These are phyloP conservation scores for Siniperca undulata DNA, from an alignment of 2,797 vertebrate species.

Conservation along the genomic window DNA sequence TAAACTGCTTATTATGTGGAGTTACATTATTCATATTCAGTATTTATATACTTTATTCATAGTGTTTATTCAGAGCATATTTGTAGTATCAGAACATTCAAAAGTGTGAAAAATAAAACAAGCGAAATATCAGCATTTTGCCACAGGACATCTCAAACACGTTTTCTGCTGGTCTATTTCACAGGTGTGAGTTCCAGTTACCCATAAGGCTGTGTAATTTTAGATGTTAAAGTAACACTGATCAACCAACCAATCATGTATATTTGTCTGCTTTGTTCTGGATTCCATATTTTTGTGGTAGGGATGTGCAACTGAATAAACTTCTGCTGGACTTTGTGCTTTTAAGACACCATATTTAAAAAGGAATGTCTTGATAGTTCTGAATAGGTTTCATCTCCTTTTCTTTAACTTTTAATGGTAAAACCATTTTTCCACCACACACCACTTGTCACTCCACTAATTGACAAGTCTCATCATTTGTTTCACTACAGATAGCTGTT, in stretches of 20 bases:
- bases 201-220: neutral
- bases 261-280: neutral
- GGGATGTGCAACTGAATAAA: neutral
- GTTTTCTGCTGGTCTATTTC: neutral
- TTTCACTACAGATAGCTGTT: conserved; percentile 64
- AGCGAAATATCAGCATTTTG: neutral
- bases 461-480: conserved; percentile 61
- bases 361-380: neutral
- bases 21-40: too few species aligned
- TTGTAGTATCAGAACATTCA: too few species aligned
- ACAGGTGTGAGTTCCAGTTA: neutral
- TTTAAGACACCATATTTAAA: conserved; percentile 26
- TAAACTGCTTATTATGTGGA: too few species aligned
- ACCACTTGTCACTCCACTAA: conserved; percentile 41
- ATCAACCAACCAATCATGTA: neutral
- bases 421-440: conserved; percentile 26
- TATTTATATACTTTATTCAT: too few species aligned
- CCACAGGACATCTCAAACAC: neutral
- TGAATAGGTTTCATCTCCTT: conserved; percentile 27
- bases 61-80: neutral
- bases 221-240: neutral
- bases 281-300: neutral
- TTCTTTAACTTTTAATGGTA: conserved; percentile 43
- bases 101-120: neutral
- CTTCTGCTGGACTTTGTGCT: neutral